Evolutionary conservation across 2,888 invertebrate species (phyloP).

Genomic region (Kryphioiulus occultus): DNA sequence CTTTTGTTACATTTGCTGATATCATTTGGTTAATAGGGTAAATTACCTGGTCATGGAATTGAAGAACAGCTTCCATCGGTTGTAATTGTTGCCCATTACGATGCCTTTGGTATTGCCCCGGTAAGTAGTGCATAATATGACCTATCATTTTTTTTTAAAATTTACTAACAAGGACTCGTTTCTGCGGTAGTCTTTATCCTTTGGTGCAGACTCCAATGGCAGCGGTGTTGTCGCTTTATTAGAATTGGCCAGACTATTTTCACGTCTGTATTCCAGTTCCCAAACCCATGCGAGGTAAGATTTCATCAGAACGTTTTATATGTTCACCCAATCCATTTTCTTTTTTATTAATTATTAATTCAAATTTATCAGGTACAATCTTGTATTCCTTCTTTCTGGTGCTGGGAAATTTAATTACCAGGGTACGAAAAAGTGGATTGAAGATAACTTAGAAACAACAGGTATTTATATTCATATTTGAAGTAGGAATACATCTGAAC

Average conservation of each 20-base stretch:
- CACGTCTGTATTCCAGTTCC: slow-evolving; percentile 79
- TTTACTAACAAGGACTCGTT: neutral
- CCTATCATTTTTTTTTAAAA: neutral
- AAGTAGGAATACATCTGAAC: too few relatives aligned
- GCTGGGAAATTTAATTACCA: slow-evolving; percentile 94
- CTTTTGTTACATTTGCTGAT: neutral
- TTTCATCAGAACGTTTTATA: neutral
- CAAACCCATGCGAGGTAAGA: slow-evolving; percentile 68
- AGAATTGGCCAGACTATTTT: slow-evolving; percentile 86
- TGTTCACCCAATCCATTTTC: neutral
- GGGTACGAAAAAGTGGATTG: slow-evolving; percentile 94
- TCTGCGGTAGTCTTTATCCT: slow-evolving; percentile 76
- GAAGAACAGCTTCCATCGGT: slow-evolving; percentile 82
- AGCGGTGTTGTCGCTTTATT: slow-evolving; percentile 87
- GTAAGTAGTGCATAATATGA: slow-evolving; percentile 69
- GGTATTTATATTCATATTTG: too few relatives aligned
- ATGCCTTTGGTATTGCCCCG: slow-evolving; percentile 87
- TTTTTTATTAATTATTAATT: neutral
- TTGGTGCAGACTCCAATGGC: slow-evolving; percentile 91
- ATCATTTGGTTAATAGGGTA: slow-evolving; percentile 70
- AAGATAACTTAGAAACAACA: slow-evolving; percentile 89
- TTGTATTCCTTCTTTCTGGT: slow-evolving; percentile 88
- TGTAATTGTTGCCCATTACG: slow-evolving; percentile 91
- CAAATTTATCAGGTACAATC: slow-evolving; percentile 64
- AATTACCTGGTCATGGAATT: slow-evolving; percentile 76